Conservation (phyloP, 2,113 vertebrate species). For the Dromas ardeola region DNA sequence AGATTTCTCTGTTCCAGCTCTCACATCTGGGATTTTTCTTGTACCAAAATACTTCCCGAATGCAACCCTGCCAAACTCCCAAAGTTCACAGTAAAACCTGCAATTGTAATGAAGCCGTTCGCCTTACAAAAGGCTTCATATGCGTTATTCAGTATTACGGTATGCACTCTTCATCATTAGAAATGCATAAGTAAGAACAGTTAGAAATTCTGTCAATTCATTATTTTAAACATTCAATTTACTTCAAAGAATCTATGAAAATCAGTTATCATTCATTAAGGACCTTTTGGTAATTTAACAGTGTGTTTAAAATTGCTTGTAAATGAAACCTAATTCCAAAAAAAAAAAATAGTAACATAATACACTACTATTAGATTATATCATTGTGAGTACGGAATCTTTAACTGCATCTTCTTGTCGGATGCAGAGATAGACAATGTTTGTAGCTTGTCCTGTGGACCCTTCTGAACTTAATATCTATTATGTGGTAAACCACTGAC, state of each 20-base stretch:
- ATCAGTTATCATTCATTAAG: neutral
- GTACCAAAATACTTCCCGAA: neutral
- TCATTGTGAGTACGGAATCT: neutral
- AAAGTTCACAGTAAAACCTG: neutral
- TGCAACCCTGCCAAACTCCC: neutral
- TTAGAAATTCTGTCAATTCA: neutral
- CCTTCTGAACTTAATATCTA: neutral
- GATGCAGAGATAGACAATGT: neutral
- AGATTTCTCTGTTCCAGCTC: neutral
- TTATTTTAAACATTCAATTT: neutral
- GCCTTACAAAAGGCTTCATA: neutral
- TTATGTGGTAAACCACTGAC: neutral
- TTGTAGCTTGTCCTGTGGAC: neutral
- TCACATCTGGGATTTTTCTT: neutral
- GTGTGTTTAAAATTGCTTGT: neutral
- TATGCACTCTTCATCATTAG: neutral
- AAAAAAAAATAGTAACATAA: neutral
- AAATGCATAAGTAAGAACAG: neutral
- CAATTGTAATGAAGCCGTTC: neutral
- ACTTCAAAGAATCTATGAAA: neutral
- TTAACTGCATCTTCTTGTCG: neutral
- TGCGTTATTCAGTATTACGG: neutral
- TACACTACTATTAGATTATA: neutral
- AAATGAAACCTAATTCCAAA: neutral
- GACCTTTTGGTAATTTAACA: rapidly evolving